Conservation (phyloP, 2,113 vertebrate genomes). For the Taurulus bubalis region DNA sequence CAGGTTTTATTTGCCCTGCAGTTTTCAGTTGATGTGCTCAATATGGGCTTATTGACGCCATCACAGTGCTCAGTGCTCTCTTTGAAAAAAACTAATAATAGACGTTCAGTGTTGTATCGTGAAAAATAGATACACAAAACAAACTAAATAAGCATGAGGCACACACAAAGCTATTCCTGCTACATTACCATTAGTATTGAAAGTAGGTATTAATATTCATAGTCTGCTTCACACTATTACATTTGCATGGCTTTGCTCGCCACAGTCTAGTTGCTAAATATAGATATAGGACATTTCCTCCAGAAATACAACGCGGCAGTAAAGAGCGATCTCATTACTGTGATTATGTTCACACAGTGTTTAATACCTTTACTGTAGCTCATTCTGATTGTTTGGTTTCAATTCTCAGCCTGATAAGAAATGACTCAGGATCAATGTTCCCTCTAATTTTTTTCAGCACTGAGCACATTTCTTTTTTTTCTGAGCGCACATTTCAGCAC, state of each 20-base stretch:
- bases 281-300: constrained; percentile 55
- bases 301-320: constrained; percentile 40
- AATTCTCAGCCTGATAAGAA: constrained; percentile 42
- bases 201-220: constrained; percentile 76
- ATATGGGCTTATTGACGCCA: constrained; percentile 22
- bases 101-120: constrained; percentile 22
- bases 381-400: constrained; percentile 36
- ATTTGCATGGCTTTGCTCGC: constrained; percentile 49
- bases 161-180: constrained; percentile 55
- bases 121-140: constrained; percentile 50
- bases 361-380: constrained; percentile 44
- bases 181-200: constrained; percentile 45
- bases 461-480: no score
- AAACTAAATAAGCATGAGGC: constrained; percentile 56
- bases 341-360: constrained; percentile 48
- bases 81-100: constrained; percentile 11
- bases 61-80: background rate
- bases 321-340: constrained; percentile 52
- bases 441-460: no score
- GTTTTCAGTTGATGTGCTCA: background rate
- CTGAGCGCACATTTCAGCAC: no score
- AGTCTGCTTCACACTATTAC: constrained; percentile 56
- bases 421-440: no score
- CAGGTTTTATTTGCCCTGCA: no score
- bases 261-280: constrained; percentile 62